phyloP scores from a whole-genome alignment of 2,797 vertebrate species.

The Phataginus tricuspis region DNA sequence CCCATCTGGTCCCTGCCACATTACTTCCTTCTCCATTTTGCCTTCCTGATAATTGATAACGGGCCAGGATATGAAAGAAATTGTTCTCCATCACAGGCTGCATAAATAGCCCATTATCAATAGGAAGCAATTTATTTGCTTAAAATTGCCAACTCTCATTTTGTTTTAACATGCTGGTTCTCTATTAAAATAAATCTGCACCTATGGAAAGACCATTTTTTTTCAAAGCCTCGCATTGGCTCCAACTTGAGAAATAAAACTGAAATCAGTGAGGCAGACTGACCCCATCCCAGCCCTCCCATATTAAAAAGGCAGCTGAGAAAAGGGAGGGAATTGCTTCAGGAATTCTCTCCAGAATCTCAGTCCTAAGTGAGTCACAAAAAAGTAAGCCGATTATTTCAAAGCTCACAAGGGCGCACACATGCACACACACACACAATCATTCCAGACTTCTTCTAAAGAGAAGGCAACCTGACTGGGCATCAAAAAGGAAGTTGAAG shows the following conservation, averaged over 20 bases:
- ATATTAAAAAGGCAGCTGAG: slow-evolving; percentile 25
- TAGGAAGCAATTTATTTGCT: slow-evolving; percentile 65
- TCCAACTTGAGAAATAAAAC: slow-evolving; percentile 55
- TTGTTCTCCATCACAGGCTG: background rate
- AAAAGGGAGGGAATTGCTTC: background rate
- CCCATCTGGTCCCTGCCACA: background rate
- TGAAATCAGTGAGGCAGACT: background rate
- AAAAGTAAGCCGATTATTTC: background rate
- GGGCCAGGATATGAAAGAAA: background rate
- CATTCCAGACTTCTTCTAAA: background rate
- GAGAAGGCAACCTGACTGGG: background rate
- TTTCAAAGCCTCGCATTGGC: slow-evolving; percentile 42
- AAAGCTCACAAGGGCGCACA: background rate
- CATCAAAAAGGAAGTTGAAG: background rate
- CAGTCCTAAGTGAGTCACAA: background rate
- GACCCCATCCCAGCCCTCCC: background rate
- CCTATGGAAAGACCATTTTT: slow-evolving; percentile 48
- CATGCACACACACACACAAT: background rate
- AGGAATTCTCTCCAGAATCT: slow-evolving; percentile 28
- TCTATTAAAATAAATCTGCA: slow-evolving; percentile 29
- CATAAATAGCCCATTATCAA: slow-evolving; percentile 60
- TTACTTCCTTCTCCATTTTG: background rate
- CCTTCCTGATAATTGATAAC: slow-evolving; percentile 17
- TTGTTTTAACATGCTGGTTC: slow-evolving; percentile 63
- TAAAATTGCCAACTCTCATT: slow-evolving; percentile 62